These are phyloP conservation scores for Ranitomeya imitator DNA, from an alignment of 2,113 vertebrate genomes.

Conservation along the genomic window DNA sequence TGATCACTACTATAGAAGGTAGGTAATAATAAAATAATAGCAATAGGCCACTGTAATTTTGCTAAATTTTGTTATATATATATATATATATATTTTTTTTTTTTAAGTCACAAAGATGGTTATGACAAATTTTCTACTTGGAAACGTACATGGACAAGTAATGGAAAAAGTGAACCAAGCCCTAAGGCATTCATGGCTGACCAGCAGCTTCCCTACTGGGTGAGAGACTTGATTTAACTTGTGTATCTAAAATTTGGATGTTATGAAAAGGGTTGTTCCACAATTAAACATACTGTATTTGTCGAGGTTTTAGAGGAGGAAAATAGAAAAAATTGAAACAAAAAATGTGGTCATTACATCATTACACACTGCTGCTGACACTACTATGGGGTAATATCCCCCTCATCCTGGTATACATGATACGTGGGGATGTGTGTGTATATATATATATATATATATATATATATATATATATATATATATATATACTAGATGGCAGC, in stretches of 20 bases:
- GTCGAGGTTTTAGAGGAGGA: too few relatives aligned
- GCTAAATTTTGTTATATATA: neutral
- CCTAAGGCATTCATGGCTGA: constrained; percentile 98
- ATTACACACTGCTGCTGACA: too few relatives aligned
- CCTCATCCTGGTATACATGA: too few relatives aligned
- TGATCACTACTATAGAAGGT: constrained; percentile 98
- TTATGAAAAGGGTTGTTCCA: neutral
- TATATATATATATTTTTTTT: neutral
- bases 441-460: too few relatives aligned
- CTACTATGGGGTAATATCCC: too few relatives aligned
- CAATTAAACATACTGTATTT: too few relatives aligned
- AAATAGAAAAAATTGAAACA: too few relatives aligned
- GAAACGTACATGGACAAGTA: constrained; percentile 97
- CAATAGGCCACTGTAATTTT: neutral
- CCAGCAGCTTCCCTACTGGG: constrained; percentile 96
- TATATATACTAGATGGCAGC: too few relatives aligned
- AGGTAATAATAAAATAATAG: constrained; percentile 14
- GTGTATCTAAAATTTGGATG: neutral
- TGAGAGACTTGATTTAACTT: constrained; percentile 64
- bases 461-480: too few relatives aligned
- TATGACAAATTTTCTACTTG: constrained; percentile 90
- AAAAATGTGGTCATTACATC: too few relatives aligned
- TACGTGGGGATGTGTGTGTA: too few relatives aligned
- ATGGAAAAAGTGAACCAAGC: constrained; percentile 96
- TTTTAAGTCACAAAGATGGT: constrained; percentile 93